phyloP scores from a whole-genome alignment of 2,888 invertebrate species.

The Anorthoa munda region DNA sequence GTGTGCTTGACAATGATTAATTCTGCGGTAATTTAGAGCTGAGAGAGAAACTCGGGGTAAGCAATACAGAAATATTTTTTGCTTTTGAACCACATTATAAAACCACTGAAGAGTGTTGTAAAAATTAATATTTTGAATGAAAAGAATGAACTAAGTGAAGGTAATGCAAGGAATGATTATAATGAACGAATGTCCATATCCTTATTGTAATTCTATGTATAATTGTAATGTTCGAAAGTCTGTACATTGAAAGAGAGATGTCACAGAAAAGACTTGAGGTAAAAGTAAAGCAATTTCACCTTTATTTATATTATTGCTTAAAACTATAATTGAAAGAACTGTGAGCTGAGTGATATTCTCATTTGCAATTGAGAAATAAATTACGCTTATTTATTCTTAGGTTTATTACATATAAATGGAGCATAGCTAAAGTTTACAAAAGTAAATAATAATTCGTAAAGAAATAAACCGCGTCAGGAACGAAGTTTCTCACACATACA shows the following conservation, averaged over 20 bases:
- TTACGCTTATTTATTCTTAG: slow-evolving; percentile 54
- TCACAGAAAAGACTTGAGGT: slow-evolving; percentile 36
- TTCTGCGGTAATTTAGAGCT: no score
- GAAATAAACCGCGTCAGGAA: not conserved
- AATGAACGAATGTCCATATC: slow-evolving; percentile 77
- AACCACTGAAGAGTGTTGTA: slow-evolving; percentile 41
- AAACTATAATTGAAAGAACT: slow-evolving; percentile 34
- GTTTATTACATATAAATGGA: slow-evolving; percentile 30
- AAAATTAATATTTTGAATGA: slow-evolving; percentile 49
- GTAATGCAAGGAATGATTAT: slow-evolving; percentile 60
- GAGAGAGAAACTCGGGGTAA: no score
- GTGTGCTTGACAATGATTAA: no score
- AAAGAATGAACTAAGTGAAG: slow-evolving; percentile 41
- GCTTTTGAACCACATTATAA: slow-evolving; percentile 35
- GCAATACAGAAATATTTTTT: slow-evolving; percentile 37
- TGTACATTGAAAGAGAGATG: slow-evolving; percentile 40
- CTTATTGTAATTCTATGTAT: slow-evolving; percentile 68
- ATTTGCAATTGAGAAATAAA: slow-evolving; percentile 30
- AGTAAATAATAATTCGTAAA: slow-evolving; percentile 11
- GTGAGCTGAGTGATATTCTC: slow-evolving; percentile 28
- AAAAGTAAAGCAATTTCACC: slow-evolving; percentile 34
- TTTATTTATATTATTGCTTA: slow-evolving; percentile 28
- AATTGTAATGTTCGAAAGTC: slow-evolving; percentile 55
- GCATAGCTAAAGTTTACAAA: slow-evolving; percentile 4
- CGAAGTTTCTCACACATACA: no score